phyloP scores from a whole-genome alignment of 2,888 invertebrate species.

The Tetranychus truncatus region DNA sequence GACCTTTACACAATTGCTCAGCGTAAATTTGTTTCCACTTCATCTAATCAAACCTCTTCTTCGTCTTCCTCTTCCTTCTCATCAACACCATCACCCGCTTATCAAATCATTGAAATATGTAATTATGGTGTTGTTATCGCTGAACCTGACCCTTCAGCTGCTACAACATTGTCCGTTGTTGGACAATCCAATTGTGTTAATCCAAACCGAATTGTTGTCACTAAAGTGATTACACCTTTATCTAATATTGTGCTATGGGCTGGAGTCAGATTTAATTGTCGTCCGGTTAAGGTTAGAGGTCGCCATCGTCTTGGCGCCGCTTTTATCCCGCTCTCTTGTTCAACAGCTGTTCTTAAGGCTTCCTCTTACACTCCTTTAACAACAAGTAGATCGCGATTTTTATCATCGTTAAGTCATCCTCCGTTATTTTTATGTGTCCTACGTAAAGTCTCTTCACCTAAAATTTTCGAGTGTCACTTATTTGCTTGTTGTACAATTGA shows the following conservation, averaged over 20 bases:
- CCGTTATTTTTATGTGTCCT: constrained; percentile 26
- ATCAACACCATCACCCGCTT: constrained; percentile 13
- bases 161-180: constrained; percentile 13
- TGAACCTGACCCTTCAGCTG: constrained; percentile 19
- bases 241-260: constrained; percentile 26
- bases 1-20: constrained; percentile 23
- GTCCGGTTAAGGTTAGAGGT: constrained; percentile 20
- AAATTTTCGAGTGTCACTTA: constrained; percentile 25
- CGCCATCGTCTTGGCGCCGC: constrained; percentile 24
- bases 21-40: constrained; percentile 19
- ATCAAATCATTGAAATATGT: constrained; percentile 24
- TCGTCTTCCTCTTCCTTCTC: constrained; percentile 16
- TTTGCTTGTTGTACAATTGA: constrained; percentile 25
- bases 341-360: constrained; percentile 25
- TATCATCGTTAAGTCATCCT: constrained; percentile 25
- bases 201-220: constrained; percentile 20
- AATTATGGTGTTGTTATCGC: constrained; percentile 26
- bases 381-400: constrained; percentile 24
- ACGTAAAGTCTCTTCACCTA: constrained; percentile 23
- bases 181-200: constrained; percentile 7
- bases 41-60: neutral
- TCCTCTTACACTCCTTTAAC: constrained; percentile 22
- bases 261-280: constrained; percentile 24
- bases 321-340: constrained; percentile 26
- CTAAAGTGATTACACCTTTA: constrained; percentile 27